Evolutionary conservation across 1,140 invertebrate species (phyloP).

Genomic region (Maniola jurtina): DNA sequence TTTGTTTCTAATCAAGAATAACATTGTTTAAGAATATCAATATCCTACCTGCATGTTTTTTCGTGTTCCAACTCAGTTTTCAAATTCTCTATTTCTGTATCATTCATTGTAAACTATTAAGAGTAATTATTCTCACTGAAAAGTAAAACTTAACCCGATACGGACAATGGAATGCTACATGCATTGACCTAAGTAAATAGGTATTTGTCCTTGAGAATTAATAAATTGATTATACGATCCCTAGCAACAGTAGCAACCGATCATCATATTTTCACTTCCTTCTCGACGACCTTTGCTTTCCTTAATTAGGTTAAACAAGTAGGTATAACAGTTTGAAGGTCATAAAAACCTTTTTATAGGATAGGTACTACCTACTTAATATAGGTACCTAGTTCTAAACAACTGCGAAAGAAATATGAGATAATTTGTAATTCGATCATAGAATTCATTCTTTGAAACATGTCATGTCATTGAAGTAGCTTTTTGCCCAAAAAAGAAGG

Average conservation of each 20-base stretch:
- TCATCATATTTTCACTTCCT: constrained; percentile 2
- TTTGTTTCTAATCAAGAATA: neutral
- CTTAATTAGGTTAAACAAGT: neutral
- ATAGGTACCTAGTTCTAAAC: too few species aligned
- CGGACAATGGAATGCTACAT: neutral
- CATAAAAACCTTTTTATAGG: too few species aligned
- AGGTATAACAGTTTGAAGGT: too few species aligned
- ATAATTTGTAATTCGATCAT: too few species aligned
- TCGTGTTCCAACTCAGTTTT: constrained; percentile 75
- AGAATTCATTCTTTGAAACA: too few species aligned
- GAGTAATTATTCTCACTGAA: too few species aligned
- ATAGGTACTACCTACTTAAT: too few species aligned
- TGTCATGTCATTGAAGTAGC: too few species aligned
- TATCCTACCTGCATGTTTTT: constrained; percentile 64
- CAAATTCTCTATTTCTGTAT: constrained; percentile 71
- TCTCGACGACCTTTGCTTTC: neutral
- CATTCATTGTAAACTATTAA: constrained; percentile 47
- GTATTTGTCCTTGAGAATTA: constrained; percentile 13
- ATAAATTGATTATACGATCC: constrained; percentile 31
- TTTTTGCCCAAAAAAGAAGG: too few species aligned
- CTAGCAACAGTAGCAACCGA: constrained; percentile 32
- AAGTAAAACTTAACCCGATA: neutral
- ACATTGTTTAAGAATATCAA: neutral
- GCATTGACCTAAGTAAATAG: constrained; percentile 3
- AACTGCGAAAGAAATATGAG: too few species aligned